These are phyloP conservation scores for Microcebus ravelobensis DNA, from an alignment of 2,113 vertebrate genomes.

Conservation along the genomic window DNA sequence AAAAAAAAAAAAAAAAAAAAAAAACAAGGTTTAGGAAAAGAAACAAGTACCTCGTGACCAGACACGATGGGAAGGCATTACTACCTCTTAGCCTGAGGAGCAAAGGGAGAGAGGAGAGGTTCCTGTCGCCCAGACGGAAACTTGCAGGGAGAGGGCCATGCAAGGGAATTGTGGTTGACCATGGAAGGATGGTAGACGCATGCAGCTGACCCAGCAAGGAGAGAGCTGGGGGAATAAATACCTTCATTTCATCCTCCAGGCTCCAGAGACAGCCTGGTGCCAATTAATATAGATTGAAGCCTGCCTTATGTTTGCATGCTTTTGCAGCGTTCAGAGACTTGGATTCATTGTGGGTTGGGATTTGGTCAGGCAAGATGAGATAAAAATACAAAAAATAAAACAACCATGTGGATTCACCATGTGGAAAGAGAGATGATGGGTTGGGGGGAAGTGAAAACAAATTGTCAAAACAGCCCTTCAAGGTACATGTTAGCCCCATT, in stretches of 20 bases:
- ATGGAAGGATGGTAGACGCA: neutral
- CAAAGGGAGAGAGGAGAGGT: neutral
- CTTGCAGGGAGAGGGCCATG: neutral
- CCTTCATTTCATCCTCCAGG: neutral
- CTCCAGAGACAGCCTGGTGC: neutral
- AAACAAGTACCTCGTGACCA: neutral
- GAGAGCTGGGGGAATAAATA: neutral
- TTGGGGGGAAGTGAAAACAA: neutral
- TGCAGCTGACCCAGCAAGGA: neutral
- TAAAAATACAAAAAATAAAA: neutral
- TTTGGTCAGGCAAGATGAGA: neutral
- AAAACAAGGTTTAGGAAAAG: slow-evolving; percentile 6
- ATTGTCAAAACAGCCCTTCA: neutral
- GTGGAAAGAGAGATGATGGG: neutral
- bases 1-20: no score
- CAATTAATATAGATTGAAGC: neutral
- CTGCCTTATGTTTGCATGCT: neutral
- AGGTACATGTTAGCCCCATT: neutral
- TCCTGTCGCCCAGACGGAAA: neutral
- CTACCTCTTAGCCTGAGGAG: neutral
- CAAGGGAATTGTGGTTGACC: neutral
- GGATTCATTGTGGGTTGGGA: neutral
- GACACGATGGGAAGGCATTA: neutral
- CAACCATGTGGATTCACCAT: neutral
- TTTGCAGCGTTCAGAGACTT: neutral